Evolutionary conservation across 2,113 vertebrate genomes (phyloP), one percentile per base, ranked within the genome.

Genomic region (Dicaeum eximium): DNA sequence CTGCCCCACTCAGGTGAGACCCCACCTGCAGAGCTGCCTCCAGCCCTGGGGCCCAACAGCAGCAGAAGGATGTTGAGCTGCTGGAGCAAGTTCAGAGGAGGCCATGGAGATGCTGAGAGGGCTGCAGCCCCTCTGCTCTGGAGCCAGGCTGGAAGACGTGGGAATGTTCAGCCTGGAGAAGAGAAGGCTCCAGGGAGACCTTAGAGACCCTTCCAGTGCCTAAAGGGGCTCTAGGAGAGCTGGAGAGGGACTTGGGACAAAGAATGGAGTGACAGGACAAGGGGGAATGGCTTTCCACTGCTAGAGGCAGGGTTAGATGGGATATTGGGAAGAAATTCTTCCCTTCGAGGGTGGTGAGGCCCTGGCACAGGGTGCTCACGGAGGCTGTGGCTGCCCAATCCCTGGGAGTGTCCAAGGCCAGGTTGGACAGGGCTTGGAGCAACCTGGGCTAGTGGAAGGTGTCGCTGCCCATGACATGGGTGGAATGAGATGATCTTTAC

Each of bases 291-390:
- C 24, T 40, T 71, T 4, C 14, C 14, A 30, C 40, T 70, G 48
- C 9, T 3, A 31, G 48, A 42, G 57, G 25, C n/a, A 64, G 57
- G 7, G 14, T 1, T 30, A 3, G 30, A 12, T 47, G 9, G 17
- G 25, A 31, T 48, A 40, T 7, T n/a, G 44, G 22, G 44, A 20
- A 44, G 42, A 2, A 58, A 20, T 37, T 80, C 1, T 13, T 65
- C 3, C 2, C 13, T 8, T 6, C 7, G 66, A 23, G 6, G 22
- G 7, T 73, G 15, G 3, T 1, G 8, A 33, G 18, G 19, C 17
- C 10, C 37, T 65, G 51, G 15, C 8, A 13, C 19, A 58, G 22
- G 28, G 0, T 88, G 8, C 22, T 42, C 58, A 40, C 15, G 31
- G 56, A 1, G n/a, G 24, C 65, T 70, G 24, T 7, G 38, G 30